phyloP scores from a whole-genome alignment of 2,797 vertebrate species.

The Cryptoblepharus egeriae region DNA sequence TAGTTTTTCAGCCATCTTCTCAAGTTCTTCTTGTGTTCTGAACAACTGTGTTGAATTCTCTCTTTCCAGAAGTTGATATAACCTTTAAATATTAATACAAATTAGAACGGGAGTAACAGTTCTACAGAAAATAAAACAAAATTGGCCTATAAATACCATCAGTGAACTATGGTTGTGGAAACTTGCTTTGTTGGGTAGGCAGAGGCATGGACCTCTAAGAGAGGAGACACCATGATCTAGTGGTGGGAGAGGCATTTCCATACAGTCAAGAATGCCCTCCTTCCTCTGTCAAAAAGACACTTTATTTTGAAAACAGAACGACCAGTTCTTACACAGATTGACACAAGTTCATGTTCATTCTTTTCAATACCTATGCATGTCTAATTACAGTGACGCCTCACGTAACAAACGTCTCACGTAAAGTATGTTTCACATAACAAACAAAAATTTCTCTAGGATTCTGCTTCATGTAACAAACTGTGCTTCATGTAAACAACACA shows the following conservation, averaged over 20 bases:
- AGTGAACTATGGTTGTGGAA: background rate
- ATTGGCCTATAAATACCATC: background rate
- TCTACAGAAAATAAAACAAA: background rate
- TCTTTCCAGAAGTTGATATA: slow-evolving; percentile 86
- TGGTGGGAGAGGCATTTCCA: too few species aligned
- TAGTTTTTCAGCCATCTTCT: slow-evolving; percentile 80
- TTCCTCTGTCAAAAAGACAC: too few species aligned
- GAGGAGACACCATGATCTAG: background rate
- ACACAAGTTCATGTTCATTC: background rate
- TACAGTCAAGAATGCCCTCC: too few species aligned
- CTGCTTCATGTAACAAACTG: too few species aligned
- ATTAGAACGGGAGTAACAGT: slow-evolving; percentile 39
- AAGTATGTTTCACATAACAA: too few species aligned
- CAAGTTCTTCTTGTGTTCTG: slow-evolving; percentile 83
- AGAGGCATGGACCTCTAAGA: too few species aligned
- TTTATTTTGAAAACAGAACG: too few species aligned
- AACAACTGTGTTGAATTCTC: slow-evolving; percentile 82
- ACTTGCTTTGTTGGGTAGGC: background rate
- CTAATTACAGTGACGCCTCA: too few species aligned
- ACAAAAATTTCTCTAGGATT: too few species aligned
- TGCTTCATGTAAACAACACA: too few species aligned
- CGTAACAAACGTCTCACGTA: too few species aligned
- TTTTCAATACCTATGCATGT: background rate
- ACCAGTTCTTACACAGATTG: background rate
- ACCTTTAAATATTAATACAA: slow-evolving; percentile 75